Base-by-base conservation (phyloP, 2,113 vertebrate species). In the Polypterus bichir region DNA sequence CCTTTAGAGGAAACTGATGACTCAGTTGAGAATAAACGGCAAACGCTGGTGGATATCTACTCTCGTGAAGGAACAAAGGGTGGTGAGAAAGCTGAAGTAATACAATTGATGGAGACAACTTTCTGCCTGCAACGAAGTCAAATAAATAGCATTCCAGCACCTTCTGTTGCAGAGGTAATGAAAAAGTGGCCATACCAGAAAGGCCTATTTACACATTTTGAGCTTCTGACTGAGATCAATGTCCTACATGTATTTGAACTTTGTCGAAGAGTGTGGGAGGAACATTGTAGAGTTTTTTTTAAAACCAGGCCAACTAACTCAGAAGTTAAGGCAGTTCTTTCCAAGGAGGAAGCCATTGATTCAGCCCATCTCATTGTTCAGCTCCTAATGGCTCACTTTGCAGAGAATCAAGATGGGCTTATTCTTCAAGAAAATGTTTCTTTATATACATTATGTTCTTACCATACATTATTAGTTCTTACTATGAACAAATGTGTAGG, bases 241-340 rank as follows among this genome's bases (percentile, higher is more conserved):
- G 51, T 68, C 9, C 9, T 67, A 52, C 7, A 54, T 61, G 52
- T 49, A 44, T 68, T 69, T 27, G 63, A 72, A 49, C 57, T 66
- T 60, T 58, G 58, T 48, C 63, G 65, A 64, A 61, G 59, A 58
- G 65, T 69, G 61, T 72, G 63, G 67, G 63, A 61, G 49, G 51
- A 6, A 60, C 10, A 46, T 51, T 68, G 62, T 11, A 54, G 44
- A 59, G 45, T 68, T 10, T 62, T 10, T 62, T 65, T 70, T 44
- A 63, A 48, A 45, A 53, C 48, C 9, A 70, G 65, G 65, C 55
- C 61, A 10, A 66, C 49, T 4, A 54, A 70, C 45, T 10, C 11
- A 65, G 54, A 62, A 60, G 54, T 65, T 3, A 62, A 68, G 54
- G 11, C 53, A 57, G 46, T 66, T 52, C 49, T 73, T 54, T 53